Base-by-base conservation (phyloP, 1,140 invertebrate species). In the Polypedilum vanderplanki region DNA sequence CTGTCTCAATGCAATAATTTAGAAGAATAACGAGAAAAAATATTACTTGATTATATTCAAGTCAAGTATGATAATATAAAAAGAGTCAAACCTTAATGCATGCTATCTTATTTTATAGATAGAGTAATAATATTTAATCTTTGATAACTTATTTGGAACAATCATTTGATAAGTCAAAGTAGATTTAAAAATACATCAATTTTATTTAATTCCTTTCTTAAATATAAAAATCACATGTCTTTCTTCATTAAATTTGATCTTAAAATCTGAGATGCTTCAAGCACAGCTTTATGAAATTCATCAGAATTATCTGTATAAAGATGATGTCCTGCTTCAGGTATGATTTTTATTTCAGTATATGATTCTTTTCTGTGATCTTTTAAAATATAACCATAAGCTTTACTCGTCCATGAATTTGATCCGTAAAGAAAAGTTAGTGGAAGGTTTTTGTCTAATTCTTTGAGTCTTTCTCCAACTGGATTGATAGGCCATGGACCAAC, bases 261-360 rank as follows among this genome's bases (percentile, higher is more conserved):
- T 22, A 70, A 70, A 20, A 70, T 18, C 5, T 18, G 9, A 22
- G n/a, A 70, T 18, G 65, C 65, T 9, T 70, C 8, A n/a, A 20
- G 9, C 1, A 70, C 65, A 20, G 20, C 4, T 7, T 70, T 9
- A 18, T 70, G 17, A 22, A 70, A 70, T 5, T 70, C 65, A 1
- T 22, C 20, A 9, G 65, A 9, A 70, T 70, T 70, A 12, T 70
- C 65, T 70, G 65, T 18, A 20, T 70, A 70, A 70, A 70, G 9
- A 18, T 70, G 65, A 70, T 70, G 65, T 20, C 65, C 65, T 0
- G 65, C 65, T 18, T 70, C 18, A 8, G 17, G 17, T 0, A 70
- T 22, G 10, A 20, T 70, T 22, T 70, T 22, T 8, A 70, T 18
- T 20, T 70, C 17, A 9, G 96, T 80, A 95, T 96, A 80, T 87